Evolutionary conservation across 2,113 vertebrate genomes (phyloP).

Genomic region (Corynorhinus townsendii): DNA sequence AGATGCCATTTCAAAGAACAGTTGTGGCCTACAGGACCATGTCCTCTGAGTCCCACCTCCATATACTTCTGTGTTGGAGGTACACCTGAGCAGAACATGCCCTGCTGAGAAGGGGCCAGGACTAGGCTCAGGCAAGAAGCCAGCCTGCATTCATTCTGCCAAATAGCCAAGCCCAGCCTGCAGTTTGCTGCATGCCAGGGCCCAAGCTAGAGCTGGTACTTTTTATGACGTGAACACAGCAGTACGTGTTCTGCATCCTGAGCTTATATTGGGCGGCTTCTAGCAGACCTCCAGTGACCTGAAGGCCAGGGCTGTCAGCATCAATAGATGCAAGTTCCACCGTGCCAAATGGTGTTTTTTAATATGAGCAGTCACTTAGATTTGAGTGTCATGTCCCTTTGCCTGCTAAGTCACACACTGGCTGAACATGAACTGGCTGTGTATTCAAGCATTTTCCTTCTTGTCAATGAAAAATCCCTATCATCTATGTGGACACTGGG

Average conservation of each 20-base stretch:
- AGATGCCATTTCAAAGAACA: constrained; percentile 23
- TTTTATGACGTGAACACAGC: not conserved
- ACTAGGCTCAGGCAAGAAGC: not conserved
- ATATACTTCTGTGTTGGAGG: not conserved
- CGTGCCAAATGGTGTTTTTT: not conserved
- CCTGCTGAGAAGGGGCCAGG: not conserved
- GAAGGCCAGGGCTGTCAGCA: not conserved
- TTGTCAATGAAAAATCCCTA: not conserved
- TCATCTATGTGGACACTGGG: not conserved
- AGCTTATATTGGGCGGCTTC: not conserved
- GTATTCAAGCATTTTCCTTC: constrained; percentile 19
- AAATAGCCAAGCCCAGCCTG: not conserved
- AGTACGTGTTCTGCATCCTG: not conserved
- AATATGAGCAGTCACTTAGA: not conserved
- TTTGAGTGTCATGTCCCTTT: not conserved
- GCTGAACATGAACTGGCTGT: not conserved
- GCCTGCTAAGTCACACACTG: not conserved
- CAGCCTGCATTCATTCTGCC: not conserved
- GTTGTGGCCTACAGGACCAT: not conserved
- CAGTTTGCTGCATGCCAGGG: not conserved
- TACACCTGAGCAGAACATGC: not conserved
- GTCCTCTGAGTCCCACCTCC: not conserved
- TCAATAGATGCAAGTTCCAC: not conserved
- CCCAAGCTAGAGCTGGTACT: not conserved
- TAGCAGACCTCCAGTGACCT: not conserved